These are phyloP conservation scores for Erebia epiphron DNA, from an alignment of 2,888 invertebrate species.

Conservation along the genomic window DNA sequence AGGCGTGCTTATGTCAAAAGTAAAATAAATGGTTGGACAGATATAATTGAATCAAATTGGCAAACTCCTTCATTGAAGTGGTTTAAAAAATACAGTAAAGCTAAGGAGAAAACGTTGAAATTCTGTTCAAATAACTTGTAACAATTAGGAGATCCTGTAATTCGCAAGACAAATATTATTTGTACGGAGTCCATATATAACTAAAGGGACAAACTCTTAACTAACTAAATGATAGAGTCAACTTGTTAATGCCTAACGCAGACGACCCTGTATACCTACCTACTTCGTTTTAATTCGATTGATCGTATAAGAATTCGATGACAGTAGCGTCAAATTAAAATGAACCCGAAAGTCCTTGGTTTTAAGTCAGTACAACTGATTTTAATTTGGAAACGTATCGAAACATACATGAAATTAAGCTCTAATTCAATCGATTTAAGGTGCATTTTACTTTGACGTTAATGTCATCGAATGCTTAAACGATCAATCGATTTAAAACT, in stretches of 20 bases:
- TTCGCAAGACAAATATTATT: constrained; percentile 2
- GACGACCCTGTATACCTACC: not conserved
- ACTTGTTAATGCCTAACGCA: not conserved
- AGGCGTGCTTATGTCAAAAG: not conserved
- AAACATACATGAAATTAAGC: too few relatives aligned
- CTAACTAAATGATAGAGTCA: not conserved
- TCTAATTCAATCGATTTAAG: too few relatives aligned
- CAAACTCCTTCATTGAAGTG: too few relatives aligned
- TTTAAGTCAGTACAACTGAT: too few relatives aligned
- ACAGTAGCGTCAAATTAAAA: too few relatives aligned
- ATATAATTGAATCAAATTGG: not conserved
- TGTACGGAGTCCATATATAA: not conserved
- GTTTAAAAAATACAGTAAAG: not conserved
- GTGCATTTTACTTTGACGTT: too few relatives aligned
- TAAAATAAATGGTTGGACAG: not conserved
- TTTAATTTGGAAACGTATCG: too few relatives aligned
- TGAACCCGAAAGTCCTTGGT: too few relatives aligned
- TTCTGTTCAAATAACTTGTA: not conserved
- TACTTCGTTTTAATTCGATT: too few relatives aligned
- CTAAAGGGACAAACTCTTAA: constrained; percentile 7
- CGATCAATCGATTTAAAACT: too few relatives aligned
- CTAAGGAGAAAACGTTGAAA: not conserved
- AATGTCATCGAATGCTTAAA: too few relatives aligned
- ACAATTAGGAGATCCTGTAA: not conserved
- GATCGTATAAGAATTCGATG: too few relatives aligned